Evolutionary conservation across 2,888 invertebrate genomes (phyloP).

Genomic region (Phengaris arion): DNA sequence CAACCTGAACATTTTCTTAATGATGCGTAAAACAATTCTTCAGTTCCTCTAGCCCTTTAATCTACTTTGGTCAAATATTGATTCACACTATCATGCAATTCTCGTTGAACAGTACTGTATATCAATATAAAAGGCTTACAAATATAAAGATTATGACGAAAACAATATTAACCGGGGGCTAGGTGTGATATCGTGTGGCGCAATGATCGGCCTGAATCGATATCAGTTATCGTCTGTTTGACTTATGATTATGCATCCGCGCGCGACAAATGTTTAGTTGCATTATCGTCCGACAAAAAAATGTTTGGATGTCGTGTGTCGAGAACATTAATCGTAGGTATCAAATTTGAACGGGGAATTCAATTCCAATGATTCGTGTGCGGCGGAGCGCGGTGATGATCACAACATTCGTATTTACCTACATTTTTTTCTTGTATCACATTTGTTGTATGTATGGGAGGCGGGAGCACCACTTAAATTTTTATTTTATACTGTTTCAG

Average conservation of each 20-base stretch:
- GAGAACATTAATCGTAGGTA: constrained; percentile 24
- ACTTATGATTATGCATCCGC: constrained; percentile 67
- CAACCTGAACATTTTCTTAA: constrained; percentile 3
- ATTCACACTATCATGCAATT: background rate
- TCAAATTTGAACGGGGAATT: constrained; percentile 19
- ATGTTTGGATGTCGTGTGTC: constrained; percentile 24
- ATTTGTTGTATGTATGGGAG: too few relatives aligned
- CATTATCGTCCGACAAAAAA: constrained; percentile 43
- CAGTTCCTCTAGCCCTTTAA: background rate
- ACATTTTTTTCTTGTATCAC: too few relatives aligned
- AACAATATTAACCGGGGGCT: constrained; percentile 56
- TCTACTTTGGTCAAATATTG: background rate
- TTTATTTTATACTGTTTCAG: too few relatives aligned
- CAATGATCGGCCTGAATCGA: constrained; percentile 69
- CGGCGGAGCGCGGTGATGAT: background rate
- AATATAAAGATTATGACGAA: constrained; percentile 27
- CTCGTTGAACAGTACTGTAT: background rate
- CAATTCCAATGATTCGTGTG: background rate
- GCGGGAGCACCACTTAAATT: too few relatives aligned
- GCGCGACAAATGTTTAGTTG: constrained; percentile 63
- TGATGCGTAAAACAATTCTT: constrained; percentile 3
- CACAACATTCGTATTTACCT: constrained; percentile 8
- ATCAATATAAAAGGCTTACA: background rate
- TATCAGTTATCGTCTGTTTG: constrained; percentile 61
- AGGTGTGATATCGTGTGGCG: constrained; percentile 66